Evolutionary conservation across 2,113 vertebrate species (phyloP).

Genomic region (Calyptomena viridis): DNA sequence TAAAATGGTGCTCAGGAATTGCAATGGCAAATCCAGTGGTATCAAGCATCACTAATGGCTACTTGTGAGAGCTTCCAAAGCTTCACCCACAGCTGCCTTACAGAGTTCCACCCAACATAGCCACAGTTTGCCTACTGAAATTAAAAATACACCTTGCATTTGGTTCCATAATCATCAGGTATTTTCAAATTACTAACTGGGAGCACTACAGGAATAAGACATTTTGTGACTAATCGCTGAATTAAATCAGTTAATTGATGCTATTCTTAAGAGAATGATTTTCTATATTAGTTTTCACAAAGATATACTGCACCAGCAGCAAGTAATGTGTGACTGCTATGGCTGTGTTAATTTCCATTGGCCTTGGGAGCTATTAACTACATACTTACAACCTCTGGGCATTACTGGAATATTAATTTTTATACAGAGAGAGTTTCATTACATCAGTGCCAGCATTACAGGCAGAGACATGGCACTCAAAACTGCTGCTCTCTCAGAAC

Average conservation of each 20-base stretch:
- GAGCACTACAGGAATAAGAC: constrained; percentile 46
- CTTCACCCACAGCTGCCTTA: not conserved
- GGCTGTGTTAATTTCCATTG: constrained; percentile 57
- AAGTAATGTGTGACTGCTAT: constrained; percentile 53
- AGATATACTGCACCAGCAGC: constrained; percentile 57
- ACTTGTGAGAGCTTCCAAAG: constrained; percentile 3
- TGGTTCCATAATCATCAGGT: constrained; percentile 40
- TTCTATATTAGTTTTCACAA: constrained; percentile 65
- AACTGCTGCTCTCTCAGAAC: not conserved
- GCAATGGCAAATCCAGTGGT: not conserved
- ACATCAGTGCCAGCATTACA: not conserved
- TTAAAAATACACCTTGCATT: constrained; percentile 12
- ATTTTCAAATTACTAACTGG: constrained; percentile 50
- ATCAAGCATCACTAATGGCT: not conserved
- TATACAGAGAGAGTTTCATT: constrained; percentile 27
- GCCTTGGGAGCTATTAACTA: constrained; percentile 66
- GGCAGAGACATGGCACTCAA: not conserved
- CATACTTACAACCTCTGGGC: constrained; percentile 61
- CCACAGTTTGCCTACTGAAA: not conserved
- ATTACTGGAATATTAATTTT: constrained; percentile 64
- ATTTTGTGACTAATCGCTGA: constrained; percentile 62
- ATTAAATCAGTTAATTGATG: constrained; percentile 67
- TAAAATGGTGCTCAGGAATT: not conserved
- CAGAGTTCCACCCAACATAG: constrained; percentile 9
- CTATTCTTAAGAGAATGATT: constrained; percentile 70